Base-by-base conservation (phyloP, 2,888 invertebrate species). In the Physocephala rufipes region DNA sequence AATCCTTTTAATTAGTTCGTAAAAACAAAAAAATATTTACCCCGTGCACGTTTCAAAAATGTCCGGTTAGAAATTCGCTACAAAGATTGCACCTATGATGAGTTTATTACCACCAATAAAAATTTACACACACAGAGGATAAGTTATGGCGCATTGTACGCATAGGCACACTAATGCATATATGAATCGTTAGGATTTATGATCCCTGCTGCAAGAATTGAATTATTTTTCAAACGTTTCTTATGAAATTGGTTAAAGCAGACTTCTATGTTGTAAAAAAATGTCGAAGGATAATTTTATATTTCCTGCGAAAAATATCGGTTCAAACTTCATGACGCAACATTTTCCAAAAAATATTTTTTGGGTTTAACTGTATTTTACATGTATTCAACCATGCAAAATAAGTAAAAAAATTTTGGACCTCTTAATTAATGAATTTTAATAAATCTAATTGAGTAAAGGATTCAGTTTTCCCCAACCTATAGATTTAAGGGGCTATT, bases 321-420 rank as follows among this genome's bases (percentile, higher is more conserved):
- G 16, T 51, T 51, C 9, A 51, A 51, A 51, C 51, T n/a, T 51
- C 5, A 5, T n/a, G n/a, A 19, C 15, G 51, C 51, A n/a, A 51
- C 15, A 16, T n/a, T n/a, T 16, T 5, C 9, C 15, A 51, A 51
- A 51, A 51, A 51, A 51, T 51, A 16, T 51, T 5, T 5, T 5
- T 16, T 51, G 4, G 19, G n/a, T 51, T 51, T 51, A 16, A 51
- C 51, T 19, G 51, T 51, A 51, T 51, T 51, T 51, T 51, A 51
- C n/a, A 51, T 51, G 15, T 51, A 7, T 51, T 51, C 4, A 51
- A 5, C 15, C 16, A 51, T 51, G n/a, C 51, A 51, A 16, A 51
- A 51, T 51, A 51, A 51, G 19, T 19, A n/a, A 51, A 51, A 51
- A 51, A 19, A 16, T 19, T 16, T 51, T 51, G 5, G 5, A 51